phyloP scores from a whole-genome alignment of 1,140 invertebrate genomes.

The Drosophila watanabei region DNA sequence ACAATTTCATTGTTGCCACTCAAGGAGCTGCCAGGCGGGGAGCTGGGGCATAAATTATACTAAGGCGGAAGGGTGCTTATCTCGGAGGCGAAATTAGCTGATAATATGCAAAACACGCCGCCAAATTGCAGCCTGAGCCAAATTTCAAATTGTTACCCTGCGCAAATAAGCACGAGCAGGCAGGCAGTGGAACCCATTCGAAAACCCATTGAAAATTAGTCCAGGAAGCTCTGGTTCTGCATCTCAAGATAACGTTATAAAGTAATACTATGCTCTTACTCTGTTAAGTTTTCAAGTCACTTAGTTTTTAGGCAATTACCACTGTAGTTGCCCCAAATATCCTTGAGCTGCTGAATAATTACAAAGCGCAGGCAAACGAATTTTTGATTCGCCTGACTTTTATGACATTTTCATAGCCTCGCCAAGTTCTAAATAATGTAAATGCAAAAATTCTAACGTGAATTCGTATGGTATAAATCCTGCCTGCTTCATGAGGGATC shows the following conservation, averaged over 20 bases:
- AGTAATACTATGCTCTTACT: neutral
- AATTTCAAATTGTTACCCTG: constrained; percentile 79
- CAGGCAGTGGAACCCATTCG: constrained; percentile 25
- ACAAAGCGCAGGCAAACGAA: neutral
- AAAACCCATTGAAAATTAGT: constrained; percentile 1
- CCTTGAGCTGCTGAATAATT: constrained; percentile 24
- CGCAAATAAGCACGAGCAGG: constrained; percentile 42
- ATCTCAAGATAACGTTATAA: neutral
- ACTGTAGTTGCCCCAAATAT: constrained; percentile 39
- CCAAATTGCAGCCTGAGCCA: constrained; percentile 78
- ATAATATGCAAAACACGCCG: constrained; percentile 81
- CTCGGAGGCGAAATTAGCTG: constrained; percentile 77
- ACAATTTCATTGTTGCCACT: constrained; percentile 56
- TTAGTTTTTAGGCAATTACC: neutral
- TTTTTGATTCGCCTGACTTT: constrained; percentile 26
- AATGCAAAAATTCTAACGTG: neutral
- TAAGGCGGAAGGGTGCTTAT: constrained; percentile 67
- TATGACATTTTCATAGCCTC: constrained; percentile 30
- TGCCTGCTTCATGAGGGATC: constrained; percentile 15
- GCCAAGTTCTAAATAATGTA: neutral
- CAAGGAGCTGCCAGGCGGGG: constrained; percentile 1
- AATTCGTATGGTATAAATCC: constrained; percentile 26
- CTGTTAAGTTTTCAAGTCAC: too few species aligned
- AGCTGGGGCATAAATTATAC: constrained; percentile 77
- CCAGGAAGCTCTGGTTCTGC: neutral